These are phyloP conservation scores for Hyposmocoma kahamanoa DNA, from an alignment of 1,140 invertebrate species.

Conservation along the genomic window DNA sequence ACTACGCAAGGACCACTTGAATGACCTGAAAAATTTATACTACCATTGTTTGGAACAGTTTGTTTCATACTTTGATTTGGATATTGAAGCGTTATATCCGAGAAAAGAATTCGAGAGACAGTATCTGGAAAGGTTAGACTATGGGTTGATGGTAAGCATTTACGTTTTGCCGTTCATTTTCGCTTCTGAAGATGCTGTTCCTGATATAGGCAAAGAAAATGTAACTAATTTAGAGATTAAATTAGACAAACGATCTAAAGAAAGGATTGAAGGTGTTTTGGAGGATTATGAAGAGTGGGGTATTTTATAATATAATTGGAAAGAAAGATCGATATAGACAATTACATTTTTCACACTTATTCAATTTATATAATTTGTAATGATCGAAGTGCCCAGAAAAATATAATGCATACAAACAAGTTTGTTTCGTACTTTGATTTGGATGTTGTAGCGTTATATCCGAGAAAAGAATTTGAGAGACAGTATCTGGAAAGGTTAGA, in stretches of 20 bases:
- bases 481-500: constrained; percentile 32
- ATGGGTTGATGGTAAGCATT: constrained; percentile 17
- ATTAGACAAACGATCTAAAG: constrained; percentile 14
- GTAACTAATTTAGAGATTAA: constrained; percentile 14
- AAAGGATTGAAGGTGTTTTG: constrained; percentile 18
- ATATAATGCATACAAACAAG: too few species aligned
- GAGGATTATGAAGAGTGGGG: constrained; percentile 33
- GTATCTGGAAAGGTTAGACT: constrained; percentile 20
- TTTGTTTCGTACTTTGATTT: constrained; percentile 40
- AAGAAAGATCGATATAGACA: too few species aligned
- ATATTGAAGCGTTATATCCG: constrained; percentile 15
- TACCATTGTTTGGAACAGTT: constrained; percentile 15
- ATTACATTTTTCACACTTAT: too few species aligned
- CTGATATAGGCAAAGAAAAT: constrained; percentile 16
- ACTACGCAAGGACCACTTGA: constrained; percentile 8
- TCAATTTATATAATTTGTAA: too few species aligned
- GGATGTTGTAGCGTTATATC: constrained; percentile 24
- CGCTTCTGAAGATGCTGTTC: constrained; percentile 15
- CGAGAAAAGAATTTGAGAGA: constrained; percentile 32
- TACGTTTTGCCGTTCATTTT: constrained; percentile 20
- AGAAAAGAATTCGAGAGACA: constrained; percentile 23
- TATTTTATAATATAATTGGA: constrained; percentile 24
- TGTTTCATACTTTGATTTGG: constrained; percentile 22
- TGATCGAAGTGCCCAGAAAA: too few species aligned
- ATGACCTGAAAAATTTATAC: constrained; percentile 16